Evolutionary conservation across 2,888 invertebrate genomes (phyloP).

Genomic region (Syrista parreyssii): DNA sequence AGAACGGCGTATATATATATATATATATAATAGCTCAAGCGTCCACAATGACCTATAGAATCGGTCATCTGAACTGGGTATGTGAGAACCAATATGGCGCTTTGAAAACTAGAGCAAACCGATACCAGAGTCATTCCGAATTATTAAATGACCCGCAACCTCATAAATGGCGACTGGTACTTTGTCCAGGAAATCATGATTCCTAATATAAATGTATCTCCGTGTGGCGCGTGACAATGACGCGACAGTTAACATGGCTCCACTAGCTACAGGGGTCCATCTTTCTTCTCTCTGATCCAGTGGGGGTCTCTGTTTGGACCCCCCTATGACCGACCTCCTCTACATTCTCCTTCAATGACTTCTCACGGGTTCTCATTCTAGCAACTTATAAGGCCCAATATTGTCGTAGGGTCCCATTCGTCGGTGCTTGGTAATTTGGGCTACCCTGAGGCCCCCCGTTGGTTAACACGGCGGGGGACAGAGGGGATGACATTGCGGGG

Average conservation of each 20-base stretch:
- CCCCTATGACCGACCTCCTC: background rate
- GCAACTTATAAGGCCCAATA: background rate
- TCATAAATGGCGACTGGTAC: background rate
- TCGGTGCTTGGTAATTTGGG: conserved; percentile 3
- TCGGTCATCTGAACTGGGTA: background rate
- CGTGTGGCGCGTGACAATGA: conserved; percentile 50
- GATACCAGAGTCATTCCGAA: background rate
- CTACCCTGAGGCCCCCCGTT: conserved; percentile 14
- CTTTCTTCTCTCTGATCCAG: conserved; percentile 2
- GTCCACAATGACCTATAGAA: background rate
- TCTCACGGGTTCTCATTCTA: background rate
- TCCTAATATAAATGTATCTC: conserved; percentile 33
- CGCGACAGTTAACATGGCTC: conserved; percentile 44
- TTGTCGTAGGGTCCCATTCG: background rate
- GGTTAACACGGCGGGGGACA: conserved; percentile 8
- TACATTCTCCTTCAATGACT: background rate
- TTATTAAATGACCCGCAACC: background rate
- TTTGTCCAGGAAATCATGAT: background rate
- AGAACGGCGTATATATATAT: too few relatives aligned
- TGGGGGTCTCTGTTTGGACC: background rate
- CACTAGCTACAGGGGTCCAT: conserved; percentile 32
- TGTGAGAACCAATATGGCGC: background rate
- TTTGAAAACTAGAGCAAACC: background rate
- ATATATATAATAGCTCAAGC: too few relatives aligned
- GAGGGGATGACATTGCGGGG: conserved; percentile 13